A percentile compares a stretch with the other conserved stretches of the same genome.
These are phyloP conservation scores for Pimpla rufipes DNA, from an alignment of 2,888 invertebrate species.

Conservation along the genomic window DNA sequence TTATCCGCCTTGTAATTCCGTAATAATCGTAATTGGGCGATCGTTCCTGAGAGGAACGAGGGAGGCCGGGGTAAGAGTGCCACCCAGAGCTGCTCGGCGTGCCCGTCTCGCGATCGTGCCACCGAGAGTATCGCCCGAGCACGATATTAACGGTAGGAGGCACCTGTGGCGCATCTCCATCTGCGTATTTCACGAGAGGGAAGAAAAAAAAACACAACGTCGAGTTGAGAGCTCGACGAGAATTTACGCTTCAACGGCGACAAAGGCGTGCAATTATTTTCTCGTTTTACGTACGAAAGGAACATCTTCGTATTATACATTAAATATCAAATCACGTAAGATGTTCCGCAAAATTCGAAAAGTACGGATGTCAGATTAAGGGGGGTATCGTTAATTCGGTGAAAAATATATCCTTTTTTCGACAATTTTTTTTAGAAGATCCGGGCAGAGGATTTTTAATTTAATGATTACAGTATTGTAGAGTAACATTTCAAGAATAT, in stretches of 20 bases:
- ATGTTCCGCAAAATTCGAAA: too few species aligned
- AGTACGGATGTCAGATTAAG: too few species aligned
- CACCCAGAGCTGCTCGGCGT: conserved; percentile 47
- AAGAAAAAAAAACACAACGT: conserved; percentile 7
- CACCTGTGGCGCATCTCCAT: conserved; percentile 55
- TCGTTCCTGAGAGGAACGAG: conserved; percentile 33
- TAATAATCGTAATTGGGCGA: conserved; percentile 67
- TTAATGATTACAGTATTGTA: too few species aligned
- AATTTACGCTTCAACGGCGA: background rate
- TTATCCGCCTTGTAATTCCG: conserved; percentile 68
- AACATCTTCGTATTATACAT: too few species aligned
- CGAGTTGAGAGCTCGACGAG: background rate
- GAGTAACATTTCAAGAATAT: too few species aligned
- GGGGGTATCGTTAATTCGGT: too few species aligned
- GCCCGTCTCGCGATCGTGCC: conserved; percentile 37
- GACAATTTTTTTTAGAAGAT: too few species aligned
- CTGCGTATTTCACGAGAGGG: conserved; percentile 10
- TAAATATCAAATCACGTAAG: too few species aligned
- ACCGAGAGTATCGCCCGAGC: conserved; percentile 33
- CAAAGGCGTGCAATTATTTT: background rate
- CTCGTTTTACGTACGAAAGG: too few species aligned
- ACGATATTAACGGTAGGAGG: conserved; percentile 49
- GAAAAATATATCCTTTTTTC: too few species aligned
- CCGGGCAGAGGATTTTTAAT: too few species aligned
- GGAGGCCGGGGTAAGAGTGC: conserved; percentile 28